Conservation (phyloP, 2,888 invertebrate species). For the Parelbella ahira region DNA sequence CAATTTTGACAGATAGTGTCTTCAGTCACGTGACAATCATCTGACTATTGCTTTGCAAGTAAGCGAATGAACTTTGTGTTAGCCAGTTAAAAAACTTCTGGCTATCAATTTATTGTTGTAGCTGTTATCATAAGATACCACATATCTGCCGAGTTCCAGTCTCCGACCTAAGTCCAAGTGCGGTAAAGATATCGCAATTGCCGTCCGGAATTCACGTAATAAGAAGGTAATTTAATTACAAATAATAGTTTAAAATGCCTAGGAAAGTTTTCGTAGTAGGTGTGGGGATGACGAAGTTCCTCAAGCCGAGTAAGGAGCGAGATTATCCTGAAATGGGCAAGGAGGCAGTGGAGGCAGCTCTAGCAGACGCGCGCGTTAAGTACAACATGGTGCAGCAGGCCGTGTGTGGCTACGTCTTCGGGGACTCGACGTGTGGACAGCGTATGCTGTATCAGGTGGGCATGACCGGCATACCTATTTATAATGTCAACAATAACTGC, state of each 20-base stretch:
- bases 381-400: slow-evolving; percentile 93
- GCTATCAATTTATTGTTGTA: slow-evolving; percentile 3
- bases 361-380: slow-evolving; percentile 89
- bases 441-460: slow-evolving; percentile 96
- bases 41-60: too few relatives aligned
- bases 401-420: slow-evolving; percentile 95
- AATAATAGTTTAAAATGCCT: slow-evolving; percentile 55
- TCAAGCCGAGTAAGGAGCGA: slow-evolving; percentile 93
- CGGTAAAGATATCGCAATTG: slow-evolving; percentile 3
- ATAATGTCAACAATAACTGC: slow-evolving; percentile 99
- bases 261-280: slow-evolving; percentile 93
- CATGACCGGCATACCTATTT: slow-evolving; percentile 97
- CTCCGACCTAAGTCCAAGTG: slow-evolving; percentile 16
- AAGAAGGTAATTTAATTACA: slow-evolving; percentile 37
- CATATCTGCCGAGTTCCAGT: too few relatives aligned
- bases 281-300: slow-evolving; percentile 99
- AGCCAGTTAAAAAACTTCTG: slow-evolving; percentile 4
- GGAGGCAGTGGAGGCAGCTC: slow-evolving; percentile 94
- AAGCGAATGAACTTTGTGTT: too few relatives aligned
- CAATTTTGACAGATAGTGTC: too few relatives aligned
- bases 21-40: too few relatives aligned
- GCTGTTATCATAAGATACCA: not conserved
- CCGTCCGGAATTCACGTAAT: too few relatives aligned
- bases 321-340: slow-evolving; percentile 98
- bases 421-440: slow-evolving; percentile 98